Conservation (phyloP, 2,797 vertebrate species). For the Micropoecilia bifurca region DNA sequence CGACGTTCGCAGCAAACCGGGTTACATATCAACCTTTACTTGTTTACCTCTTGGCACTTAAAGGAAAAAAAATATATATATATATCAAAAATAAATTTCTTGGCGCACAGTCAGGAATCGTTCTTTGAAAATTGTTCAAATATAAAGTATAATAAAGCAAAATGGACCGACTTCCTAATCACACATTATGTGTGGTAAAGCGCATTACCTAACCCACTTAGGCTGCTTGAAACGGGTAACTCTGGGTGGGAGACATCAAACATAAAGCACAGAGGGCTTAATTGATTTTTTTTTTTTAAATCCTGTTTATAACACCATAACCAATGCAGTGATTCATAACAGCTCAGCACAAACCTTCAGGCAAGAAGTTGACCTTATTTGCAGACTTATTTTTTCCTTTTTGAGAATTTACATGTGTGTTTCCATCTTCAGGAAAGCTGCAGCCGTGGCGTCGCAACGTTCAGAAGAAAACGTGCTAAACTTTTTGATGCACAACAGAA, state of each 20-base stretch:
- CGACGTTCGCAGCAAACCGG: background rate
- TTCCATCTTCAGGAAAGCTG: slow-evolving; percentile 40
- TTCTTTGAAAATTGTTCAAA: slow-evolving; percentile 18
- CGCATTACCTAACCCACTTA: slow-evolving; percentile 65
- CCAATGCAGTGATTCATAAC: slow-evolving; percentile 67
- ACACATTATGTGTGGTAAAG: slow-evolving; percentile 46
- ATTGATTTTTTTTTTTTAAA: slow-evolving; percentile 64
- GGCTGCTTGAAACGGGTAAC: slow-evolving; percentile 59
- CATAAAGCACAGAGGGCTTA: slow-evolving; percentile 58
- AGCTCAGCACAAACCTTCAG: slow-evolving; percentile 60
- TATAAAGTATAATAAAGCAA: slow-evolving; percentile 13
- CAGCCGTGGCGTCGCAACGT: slow-evolving; percentile 36
- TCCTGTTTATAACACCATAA: slow-evolving; percentile 68
- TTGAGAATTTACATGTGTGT: slow-evolving; percentile 45
- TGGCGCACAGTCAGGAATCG: background rate
- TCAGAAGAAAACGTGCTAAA: slow-evolving; percentile 18
- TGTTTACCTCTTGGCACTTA: background rate
- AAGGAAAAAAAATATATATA: background rate
- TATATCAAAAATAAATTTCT: background rate
- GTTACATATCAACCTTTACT: background rate
- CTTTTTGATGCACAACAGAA: slow-evolving; percentile 49
- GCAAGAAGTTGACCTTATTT: slow-evolving; percentile 71
- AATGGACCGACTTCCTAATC: slow-evolving; percentile 27
- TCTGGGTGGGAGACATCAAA: slow-evolving; percentile 69
- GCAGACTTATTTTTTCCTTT: slow-evolving; percentile 54